Evolutionary conservation across 2,113 vertebrate species (phyloP), one percentile per base, ranked within the genome.

Genomic region (Lucifuga dentata): DNA sequence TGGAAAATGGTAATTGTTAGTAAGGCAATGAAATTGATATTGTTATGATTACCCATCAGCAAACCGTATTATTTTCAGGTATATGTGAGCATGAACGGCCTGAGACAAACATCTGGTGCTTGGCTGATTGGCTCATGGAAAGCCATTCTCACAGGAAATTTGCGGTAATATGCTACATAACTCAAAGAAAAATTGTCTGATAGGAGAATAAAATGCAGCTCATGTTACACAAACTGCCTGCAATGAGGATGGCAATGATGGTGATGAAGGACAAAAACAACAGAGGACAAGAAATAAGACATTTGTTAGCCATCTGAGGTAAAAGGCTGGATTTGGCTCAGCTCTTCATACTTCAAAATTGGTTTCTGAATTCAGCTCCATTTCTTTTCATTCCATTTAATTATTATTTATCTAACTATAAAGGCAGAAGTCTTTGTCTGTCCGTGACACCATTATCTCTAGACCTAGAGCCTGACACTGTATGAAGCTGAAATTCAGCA

Each of bases 1-100:
- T 39, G 66, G 44, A 52, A 66, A 52, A 69, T n/a, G 36, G 63
- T 73, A 53, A 83, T 79, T 83, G 70, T 79, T 69, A 20, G 24
- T 43, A 5, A 10, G 65, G 38, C 72, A 59, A 33, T 61, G 55
- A 32, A 66, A 66, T 38, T 73, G 55, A 78, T 69, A 19, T 60
- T 1, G 59, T 63, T 52, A 2, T 26, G 73, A 69, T 77, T 44
- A 36, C 41, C 49, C 58, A 12, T 71, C 40, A 44, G 57, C 38
- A 15, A 32, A 9, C 7, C 48, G 32, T 58, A 45, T 26, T 53
- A 32, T 52, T 36, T 48, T 52, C 46, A 21, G 32, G 40, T 24
- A 11, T 35, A 26, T 60, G 11, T 13, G 24, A 49, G 55, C 4
- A 10, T 11, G n/a, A 78, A 2, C 11, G 68, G 16, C 21, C 26